A percentile compares a stretch with the other conserved stretches of the same genome.
Conservation (phyloP, 2,888 invertebrate genomes). For the Stenchaetothrips biformis region DNA sequence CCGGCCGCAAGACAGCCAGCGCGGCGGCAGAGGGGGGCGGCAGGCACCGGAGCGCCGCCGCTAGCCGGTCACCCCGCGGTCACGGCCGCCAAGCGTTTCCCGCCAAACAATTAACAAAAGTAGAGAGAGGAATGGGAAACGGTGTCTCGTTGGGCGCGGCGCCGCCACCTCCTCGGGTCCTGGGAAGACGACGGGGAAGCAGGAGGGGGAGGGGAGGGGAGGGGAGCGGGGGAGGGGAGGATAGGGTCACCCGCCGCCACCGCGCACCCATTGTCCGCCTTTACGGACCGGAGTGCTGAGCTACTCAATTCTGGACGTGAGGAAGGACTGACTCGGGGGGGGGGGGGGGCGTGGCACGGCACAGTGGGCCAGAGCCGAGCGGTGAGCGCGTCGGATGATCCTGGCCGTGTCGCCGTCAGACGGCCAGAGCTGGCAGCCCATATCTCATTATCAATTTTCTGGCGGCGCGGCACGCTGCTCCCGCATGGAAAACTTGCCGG, state of each 20-base stretch:
- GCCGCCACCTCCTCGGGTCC: too few relatives aligned
- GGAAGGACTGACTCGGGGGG: neutral
- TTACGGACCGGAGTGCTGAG: neutral
- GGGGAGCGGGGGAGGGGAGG: neutral
- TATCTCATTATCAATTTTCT: constrained; percentile 6
- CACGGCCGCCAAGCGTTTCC: too few relatives aligned
- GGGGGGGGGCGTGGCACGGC: neutral
- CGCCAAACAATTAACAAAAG: too few relatives aligned
- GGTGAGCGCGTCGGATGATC: too few relatives aligned
- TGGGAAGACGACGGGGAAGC: neutral
- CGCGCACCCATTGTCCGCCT: neutral
- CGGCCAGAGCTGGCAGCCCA: neutral
- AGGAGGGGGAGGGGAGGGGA: neutral
- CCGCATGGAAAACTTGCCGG: neutral
- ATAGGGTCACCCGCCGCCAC: neutral
- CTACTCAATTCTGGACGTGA: constrained; percentile 17
- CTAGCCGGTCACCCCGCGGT: too few relatives aligned
- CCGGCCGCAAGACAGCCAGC: too few relatives aligned
- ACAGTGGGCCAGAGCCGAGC: neutral
- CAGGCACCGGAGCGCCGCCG: too few relatives aligned
- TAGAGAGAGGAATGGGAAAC: too few relatives aligned
- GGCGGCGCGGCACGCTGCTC: neutral
- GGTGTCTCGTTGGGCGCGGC: too few relatives aligned
- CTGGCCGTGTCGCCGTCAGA: neutral
- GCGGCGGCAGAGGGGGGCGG: too few relatives aligned